Conservation (phyloP, 2,113 vertebrate genomes). For the Colaptes auratus region DNA sequence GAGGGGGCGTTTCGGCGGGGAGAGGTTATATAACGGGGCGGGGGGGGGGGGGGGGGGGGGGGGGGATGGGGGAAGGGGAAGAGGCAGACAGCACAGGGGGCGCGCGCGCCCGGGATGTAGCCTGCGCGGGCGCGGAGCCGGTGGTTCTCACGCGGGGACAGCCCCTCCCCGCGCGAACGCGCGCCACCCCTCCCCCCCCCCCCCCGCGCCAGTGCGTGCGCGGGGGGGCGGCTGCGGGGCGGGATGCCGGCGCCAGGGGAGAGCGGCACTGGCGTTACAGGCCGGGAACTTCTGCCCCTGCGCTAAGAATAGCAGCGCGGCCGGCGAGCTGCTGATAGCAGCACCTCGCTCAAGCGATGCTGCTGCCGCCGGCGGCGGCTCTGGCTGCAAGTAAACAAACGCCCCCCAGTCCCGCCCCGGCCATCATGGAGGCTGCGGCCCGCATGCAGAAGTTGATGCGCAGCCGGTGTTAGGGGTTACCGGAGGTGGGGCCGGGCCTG, state of each 20-base stretch:
- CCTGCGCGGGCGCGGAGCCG: not conserved
- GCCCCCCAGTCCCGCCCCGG: conserved; percentile 35
- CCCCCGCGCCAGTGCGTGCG: not conserved
- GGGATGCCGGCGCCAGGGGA: not conserved
- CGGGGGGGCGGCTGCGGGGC: not conserved
- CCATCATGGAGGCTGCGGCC: conserved; percentile 55
- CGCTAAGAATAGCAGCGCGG: conserved; percentile 65
- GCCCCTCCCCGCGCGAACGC: not conserved
- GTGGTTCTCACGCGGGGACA: not conserved
- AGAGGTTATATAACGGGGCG: no score
- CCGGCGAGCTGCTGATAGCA: conserved; percentile 49
- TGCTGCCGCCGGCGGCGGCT: conserved; percentile 13
- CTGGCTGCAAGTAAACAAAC: conserved; percentile 76
- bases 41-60: no score
- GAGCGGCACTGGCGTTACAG: not conserved
- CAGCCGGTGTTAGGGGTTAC: not conserved
- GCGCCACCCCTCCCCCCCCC: not conserved
- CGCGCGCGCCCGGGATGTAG: not conserved
- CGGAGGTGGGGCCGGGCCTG: not conserved
- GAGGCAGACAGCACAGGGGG: not conserved
- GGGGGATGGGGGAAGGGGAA: no score
- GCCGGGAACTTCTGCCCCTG: conserved; percentile 14
- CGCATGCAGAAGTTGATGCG: not conserved
- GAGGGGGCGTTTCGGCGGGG: no score
- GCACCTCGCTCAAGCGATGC: conserved; percentile 39